Percentiles rank a stretch among this genome's conserved stretches.
Conservation (phyloP, 2,888 invertebrate species). For the Drosophila anceps region DNA sequence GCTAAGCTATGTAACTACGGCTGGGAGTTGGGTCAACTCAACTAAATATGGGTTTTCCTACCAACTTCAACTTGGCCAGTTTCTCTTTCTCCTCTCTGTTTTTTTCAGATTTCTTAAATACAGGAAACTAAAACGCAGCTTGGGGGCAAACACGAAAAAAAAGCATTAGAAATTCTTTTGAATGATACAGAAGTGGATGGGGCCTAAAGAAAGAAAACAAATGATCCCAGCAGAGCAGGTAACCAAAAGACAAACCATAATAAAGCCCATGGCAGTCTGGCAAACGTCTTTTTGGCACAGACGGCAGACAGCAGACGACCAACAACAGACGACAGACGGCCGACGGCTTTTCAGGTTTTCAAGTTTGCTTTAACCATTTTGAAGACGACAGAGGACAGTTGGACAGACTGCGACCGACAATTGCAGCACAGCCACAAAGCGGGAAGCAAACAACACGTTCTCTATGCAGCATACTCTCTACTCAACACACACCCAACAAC, state of each 20-base stretch:
- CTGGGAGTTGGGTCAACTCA: conserved; percentile 54
- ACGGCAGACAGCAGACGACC: conserved; percentile 27
- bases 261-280: conserved; percentile 50
- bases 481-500: conserved; percentile 48
- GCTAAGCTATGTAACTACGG: conserved; percentile 33
- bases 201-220: conserved; percentile 59
- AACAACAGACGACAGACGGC: conserved; percentile 15
- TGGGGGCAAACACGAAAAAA: conserved; percentile 60
- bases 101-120: conserved; percentile 33
- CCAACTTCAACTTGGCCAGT: conserved; percentile 11
- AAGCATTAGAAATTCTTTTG: conserved; percentile 73
- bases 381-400: conserved; percentile 3
- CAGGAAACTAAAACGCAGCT: conserved; percentile 68
- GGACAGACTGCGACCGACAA: conserved; percentile 44
- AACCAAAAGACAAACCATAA: conserved; percentile 43
- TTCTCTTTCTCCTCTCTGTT: conserved; percentile 50
- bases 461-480: conserved; percentile 2
- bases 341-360: conserved; percentile 44
- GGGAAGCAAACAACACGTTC: conserved; percentile 75
- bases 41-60: conserved; percentile 17
- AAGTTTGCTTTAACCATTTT: conserved; percentile 62
- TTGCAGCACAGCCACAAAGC: conserved; percentile 69
- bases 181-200: conserved; percentile 25
- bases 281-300: conserved; percentile 72
- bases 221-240: conserved; percentile 55